These are phyloP conservation scores for Acleris sparsana DNA, from an alignment of 2,888 invertebrate species.

Conservation along the genomic window DNA sequence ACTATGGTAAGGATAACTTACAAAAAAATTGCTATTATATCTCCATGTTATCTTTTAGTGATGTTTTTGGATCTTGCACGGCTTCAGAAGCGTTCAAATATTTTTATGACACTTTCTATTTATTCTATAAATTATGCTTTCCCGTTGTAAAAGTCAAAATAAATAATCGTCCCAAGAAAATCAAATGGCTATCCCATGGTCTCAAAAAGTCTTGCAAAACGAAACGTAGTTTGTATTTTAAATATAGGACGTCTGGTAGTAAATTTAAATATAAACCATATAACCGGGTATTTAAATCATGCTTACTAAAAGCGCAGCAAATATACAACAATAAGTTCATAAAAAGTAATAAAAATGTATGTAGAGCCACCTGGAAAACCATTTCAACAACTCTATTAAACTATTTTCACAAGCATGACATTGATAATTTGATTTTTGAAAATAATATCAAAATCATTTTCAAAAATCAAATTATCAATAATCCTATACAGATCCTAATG, in stretches of 20 bases:
- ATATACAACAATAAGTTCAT: background rate
- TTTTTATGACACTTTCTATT: background rate
- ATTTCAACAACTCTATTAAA: background rate
- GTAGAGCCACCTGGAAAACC: constrained; percentile 2
- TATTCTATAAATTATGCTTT: background rate
- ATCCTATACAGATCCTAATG: background rate
- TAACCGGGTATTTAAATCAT: background rate
- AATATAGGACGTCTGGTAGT: background rate
- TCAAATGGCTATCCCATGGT: background rate
- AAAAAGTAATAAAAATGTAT: background rate
- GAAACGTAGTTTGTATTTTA: background rate
- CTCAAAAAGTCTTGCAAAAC: constrained; percentile 2
- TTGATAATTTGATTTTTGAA: background rate
- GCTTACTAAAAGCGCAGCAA: background rate
- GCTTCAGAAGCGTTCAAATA: background rate
- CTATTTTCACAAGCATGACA: background rate
- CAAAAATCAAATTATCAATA: no score
- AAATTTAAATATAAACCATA: background rate
- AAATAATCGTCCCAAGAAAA: background rate
- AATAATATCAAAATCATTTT: no score
- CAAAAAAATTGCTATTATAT: background rate
- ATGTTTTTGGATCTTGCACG: background rate
- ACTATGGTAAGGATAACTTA: background rate
- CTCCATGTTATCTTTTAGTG: background rate
- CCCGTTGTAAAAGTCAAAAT: background rate